Evolutionary conservation across 2,113 vertebrate genomes (phyloP).

Genomic region (Pardalotus punctatus): DNA sequence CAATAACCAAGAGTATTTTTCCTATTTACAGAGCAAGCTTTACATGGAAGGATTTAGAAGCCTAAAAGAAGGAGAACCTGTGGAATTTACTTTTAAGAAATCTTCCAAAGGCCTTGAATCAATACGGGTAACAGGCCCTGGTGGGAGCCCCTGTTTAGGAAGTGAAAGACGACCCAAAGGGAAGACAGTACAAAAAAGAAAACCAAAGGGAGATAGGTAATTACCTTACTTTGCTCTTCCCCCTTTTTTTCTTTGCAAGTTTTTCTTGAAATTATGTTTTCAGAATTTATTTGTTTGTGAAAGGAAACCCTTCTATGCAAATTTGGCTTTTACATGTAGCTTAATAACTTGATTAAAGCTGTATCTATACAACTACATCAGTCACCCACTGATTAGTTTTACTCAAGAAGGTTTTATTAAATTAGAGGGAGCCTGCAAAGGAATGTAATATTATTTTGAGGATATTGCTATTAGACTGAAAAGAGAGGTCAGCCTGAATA

Average conservation of each 20-base stretch:
- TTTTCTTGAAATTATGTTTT: constrained; percentile 10
- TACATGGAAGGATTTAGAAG: constrained; percentile 99
- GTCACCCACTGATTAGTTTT: neutral
- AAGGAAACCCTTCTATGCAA: neutral
- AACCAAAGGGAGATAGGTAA: constrained; percentile 99
- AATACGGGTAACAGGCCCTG: constrained; percentile 96
- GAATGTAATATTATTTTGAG: neutral
- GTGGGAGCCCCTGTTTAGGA: constrained; percentile 93
- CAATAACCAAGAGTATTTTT: constrained; percentile 62
- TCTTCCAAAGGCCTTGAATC: constrained; percentile 99
- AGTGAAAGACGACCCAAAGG: constrained; percentile 98
- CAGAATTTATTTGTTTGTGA: neutral
- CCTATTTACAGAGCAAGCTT: constrained; percentile 91
- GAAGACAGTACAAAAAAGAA: constrained; percentile 94
- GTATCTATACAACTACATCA: neutral
- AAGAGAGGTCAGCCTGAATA: neutral
- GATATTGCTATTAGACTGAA: neutral
- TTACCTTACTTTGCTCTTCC: constrained; percentile 44
- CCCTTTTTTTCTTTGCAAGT: neutral
- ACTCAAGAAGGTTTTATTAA: neutral
- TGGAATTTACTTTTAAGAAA: constrained; percentile 99
- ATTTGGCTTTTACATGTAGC: neutral
- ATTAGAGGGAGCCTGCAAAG: neutral
- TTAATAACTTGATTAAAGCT: neutral
- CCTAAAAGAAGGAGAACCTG: constrained; percentile 97